Conservation (phyloP, 2,888 invertebrate species). For the Pyralis farinalis region DNA sequence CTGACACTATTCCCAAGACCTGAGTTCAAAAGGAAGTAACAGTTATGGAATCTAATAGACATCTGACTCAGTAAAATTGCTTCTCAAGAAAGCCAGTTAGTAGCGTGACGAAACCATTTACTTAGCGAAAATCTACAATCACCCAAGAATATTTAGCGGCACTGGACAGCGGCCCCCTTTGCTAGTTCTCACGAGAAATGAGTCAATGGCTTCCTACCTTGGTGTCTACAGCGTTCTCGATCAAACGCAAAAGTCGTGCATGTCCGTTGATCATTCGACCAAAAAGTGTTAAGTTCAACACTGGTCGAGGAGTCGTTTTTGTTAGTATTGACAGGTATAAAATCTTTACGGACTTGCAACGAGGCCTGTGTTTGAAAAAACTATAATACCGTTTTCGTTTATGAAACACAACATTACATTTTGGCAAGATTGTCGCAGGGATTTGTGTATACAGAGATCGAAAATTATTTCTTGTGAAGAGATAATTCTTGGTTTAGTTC, state of each 20-base stretch:
- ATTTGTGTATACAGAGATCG: no score
- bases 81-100: slow-evolving; percentile 64
- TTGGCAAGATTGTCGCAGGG: no score
- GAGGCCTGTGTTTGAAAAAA: neutral
- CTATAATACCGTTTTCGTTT: no score
- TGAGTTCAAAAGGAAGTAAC: slow-evolving; percentile 39
- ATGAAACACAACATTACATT: no score
- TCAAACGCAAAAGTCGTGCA: slow-evolving; percentile 77
- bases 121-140: slow-evolving; percentile 71
- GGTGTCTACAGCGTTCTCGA: slow-evolving; percentile 62
- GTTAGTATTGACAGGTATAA: slow-evolving; percentile 35
- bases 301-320: slow-evolving; percentile 51
- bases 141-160: slow-evolving; percentile 59
- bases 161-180: slow-evolving; percentile 48
- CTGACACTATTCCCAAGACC: slow-evolving; percentile 67
- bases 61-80: slow-evolving; percentile 46
- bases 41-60: slow-evolving; percentile 37
- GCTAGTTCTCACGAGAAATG: slow-evolving; percentile 76
- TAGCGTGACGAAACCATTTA: slow-evolving; percentile 70
- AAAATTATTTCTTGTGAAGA: no score
- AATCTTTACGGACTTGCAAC: slow-evolving; percentile 4
- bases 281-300: slow-evolving; percentile 57
- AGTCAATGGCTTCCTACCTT: slow-evolving; percentile 59
- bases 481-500: no score
- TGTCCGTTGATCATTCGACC: slow-evolving; percentile 61